A percentile compares a stretch with the other conserved stretches of the same genome.
phyloP scores from a whole-genome alignment of 2,888 invertebrate species.

The Amblyteles armatorius region DNA sequence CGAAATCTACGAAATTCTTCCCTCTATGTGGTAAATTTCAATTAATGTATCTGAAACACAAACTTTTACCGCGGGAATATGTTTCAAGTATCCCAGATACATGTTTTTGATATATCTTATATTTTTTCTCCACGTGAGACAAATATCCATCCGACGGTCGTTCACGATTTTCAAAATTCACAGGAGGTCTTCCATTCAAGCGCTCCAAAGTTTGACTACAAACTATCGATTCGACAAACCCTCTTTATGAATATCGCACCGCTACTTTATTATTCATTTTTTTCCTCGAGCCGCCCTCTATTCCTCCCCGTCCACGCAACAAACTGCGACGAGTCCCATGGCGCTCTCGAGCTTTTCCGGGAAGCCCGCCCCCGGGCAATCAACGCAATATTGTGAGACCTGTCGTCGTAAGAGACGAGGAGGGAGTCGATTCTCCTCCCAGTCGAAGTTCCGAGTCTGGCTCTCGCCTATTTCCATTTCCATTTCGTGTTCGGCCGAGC shows the following conservation, averaged over 20 bases:
- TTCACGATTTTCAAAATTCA: not conserved
- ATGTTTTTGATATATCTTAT: not conserved
- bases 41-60: not conserved
- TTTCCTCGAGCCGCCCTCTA: not conserved
- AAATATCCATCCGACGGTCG: not conserved
- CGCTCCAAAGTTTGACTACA: not conserved
- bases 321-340: not conserved
- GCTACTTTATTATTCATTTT: slow-evolving; percentile 23
- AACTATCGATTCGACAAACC: not conserved
- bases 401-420: slow-evolving; percentile 42
- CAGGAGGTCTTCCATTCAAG: not conserved
- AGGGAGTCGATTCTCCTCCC: slow-evolving; percentile 23
- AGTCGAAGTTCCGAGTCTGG: slow-evolving; percentile 26
- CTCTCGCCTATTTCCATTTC: slow-evolving; percentile 48
- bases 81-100: not conserved
- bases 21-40: not conserved
- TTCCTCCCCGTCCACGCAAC: slow-evolving; percentile 5
- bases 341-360: slow-evolving; percentile 14
- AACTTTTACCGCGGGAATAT: not conserved
- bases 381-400: slow-evolving; percentile 61
- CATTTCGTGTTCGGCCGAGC: slow-evolving; percentile 37
- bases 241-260: not conserved
- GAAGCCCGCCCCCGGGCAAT: slow-evolving; percentile 47
- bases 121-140: not conserved
- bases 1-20: not conserved